Percentiles rank a stretch among this genome's conserved stretches.
Conservation (phyloP, 2,113 vertebrate genomes). For the Numida meleagris region DNA sequence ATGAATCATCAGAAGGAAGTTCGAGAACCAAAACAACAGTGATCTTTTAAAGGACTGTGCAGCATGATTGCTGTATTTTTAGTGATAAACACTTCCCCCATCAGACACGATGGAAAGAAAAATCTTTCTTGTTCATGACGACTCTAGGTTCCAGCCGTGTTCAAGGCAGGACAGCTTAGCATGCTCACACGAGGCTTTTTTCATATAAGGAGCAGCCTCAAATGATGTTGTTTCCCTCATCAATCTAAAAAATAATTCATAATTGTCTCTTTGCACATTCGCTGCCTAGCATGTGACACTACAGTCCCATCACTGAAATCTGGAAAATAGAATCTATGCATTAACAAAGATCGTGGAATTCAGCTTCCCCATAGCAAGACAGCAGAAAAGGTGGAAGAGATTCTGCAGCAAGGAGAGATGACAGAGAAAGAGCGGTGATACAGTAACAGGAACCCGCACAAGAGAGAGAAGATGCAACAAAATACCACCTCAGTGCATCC, state of each 20-base stretch:
- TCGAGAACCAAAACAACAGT: constrained; percentile 5
- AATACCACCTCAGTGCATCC: not conserved
- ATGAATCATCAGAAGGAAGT: not conserved
- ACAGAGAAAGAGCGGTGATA: not conserved
- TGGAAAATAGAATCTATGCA: not conserved
- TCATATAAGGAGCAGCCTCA: not conserved
- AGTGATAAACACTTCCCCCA: not conserved
- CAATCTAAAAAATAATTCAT: constrained; percentile 13
- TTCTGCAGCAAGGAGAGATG: not conserved
- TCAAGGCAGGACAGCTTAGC: constrained; percentile 17
- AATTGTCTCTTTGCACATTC: not conserved
- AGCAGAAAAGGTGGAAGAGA: not conserved
- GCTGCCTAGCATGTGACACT: accelerated
- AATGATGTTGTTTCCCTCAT: not conserved
- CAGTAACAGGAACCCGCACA: not conserved
- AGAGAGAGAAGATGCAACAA: not conserved
- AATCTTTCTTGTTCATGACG: not conserved
- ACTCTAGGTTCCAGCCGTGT: not conserved
- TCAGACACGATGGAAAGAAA: not conserved
- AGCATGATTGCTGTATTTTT: not conserved
- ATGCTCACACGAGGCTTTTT: not conserved
- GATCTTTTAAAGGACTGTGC: not conserved
- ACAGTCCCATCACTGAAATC: accelerated
- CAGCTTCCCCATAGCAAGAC: not conserved
- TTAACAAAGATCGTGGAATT: not conserved